phyloP scores from a whole-genome alignment of 53 echinoderm and acorn worm genomes.

The Holothuria scabra region DNA sequence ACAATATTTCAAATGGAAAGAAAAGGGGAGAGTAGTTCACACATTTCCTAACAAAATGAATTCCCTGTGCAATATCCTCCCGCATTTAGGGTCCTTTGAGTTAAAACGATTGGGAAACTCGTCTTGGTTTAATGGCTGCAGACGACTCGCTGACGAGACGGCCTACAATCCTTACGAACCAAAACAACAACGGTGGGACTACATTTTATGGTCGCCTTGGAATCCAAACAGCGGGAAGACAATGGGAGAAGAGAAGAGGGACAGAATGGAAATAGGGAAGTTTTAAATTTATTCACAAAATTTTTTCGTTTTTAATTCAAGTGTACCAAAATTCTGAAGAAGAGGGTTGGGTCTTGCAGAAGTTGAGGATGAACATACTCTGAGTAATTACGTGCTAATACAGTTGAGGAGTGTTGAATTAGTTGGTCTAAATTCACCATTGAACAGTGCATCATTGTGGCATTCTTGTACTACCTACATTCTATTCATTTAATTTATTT shows the following conservation, averaged over 20 bases:
- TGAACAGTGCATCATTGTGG: no score
- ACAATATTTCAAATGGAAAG: slow-evolving; percentile 77
- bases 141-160: slow-evolving; percentile 26
- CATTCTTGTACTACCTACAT: no score
- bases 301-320: no score
- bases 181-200: slow-evolving; percentile 32
- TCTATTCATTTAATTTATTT: no score
- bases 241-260: neutral
- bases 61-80: slow-evolving; percentile 64
- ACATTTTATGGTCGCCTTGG: slow-evolving; percentile 38
- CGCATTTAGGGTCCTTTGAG: slow-evolving; percentile 53
- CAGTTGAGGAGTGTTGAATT: no score
- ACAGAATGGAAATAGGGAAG: slow-evolving; percentile 21
- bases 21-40: slow-evolving; percentile 51
- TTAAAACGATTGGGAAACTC: slow-evolving; percentile 62
- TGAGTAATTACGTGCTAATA: no score
- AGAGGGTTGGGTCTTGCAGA: no score
- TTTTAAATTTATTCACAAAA: neutral
- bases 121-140: slow-evolving; percentile 76
- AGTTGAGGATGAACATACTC: no score
- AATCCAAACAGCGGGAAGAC: slow-evolving; percentile 14
- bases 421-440: no score
- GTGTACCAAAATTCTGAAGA: no score
- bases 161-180: slow-evolving; percentile 9
- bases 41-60: slow-evolving; percentile 65